Percentiles rank a stretch among this genome's conserved stretches.
These are phyloP conservation scores for Polyommatus icarus DNA, from an alignment of 2,888 invertebrate species.

Conservation along the genomic window DNA sequence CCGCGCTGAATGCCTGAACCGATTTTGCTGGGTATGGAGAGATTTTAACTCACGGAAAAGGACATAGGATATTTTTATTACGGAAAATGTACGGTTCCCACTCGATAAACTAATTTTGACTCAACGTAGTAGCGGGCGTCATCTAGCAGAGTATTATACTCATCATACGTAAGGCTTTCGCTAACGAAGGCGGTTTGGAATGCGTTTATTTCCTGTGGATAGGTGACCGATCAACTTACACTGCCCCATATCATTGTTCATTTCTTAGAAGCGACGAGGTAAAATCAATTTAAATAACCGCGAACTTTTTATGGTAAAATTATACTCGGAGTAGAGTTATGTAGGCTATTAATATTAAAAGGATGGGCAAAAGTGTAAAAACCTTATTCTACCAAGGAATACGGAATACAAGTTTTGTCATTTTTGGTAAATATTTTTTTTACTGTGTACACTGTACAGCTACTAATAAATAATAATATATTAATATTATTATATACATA, in stretches of 20 bases:
- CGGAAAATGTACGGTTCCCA: too few relatives aligned
- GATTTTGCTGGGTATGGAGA: too few relatives aligned
- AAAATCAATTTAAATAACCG: slow-evolving; percentile 7
- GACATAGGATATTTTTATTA: too few relatives aligned
- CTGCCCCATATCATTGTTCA: slow-evolving; percentile 25
- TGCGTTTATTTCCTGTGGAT: slow-evolving; percentile 64
- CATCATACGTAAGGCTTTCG: slow-evolving; percentile 28
- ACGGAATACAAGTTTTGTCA: background rate
- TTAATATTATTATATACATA: too few relatives aligned
- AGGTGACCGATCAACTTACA: slow-evolving; percentile 45
- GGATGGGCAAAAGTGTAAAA: background rate
- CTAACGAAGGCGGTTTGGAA: slow-evolving; percentile 51
- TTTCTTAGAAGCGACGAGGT: slow-evolving; percentile 24
- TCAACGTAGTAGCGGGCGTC: too few relatives aligned
- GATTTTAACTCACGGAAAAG: too few relatives aligned
- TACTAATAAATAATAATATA: too few relatives aligned
- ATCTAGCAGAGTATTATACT: background rate
- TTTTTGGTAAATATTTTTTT: background rate
- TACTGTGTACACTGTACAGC: too few relatives aligned
- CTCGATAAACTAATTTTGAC: too few relatives aligned
- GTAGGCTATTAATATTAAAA: background rate
- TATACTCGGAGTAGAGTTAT: background rate
- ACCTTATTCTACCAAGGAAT: background rate
- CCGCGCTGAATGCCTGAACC: too few relatives aligned
- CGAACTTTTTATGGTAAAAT: background rate